Evolutionary conservation across 1,140 invertebrate species (phyloP), one percentile per base, ranked within the genome.

Genomic region (Drosophila repleta): DNA sequence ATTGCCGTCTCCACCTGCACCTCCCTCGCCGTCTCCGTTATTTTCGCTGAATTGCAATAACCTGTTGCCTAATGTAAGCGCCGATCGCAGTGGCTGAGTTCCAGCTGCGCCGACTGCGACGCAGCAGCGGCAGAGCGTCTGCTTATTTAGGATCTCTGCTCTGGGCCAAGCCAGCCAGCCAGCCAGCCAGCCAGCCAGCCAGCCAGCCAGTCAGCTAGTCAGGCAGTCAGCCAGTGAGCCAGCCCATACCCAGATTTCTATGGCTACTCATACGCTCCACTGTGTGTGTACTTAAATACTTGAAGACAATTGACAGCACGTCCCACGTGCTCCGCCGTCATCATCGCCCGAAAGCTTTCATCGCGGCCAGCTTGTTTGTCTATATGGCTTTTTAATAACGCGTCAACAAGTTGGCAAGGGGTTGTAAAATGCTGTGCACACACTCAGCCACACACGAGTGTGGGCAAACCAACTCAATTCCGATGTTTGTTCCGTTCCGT

Each of bases 1-100:
- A 69, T 81, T 85, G 81, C 80, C 74, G 76, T 68, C 51, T 35
- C 11, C 32, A 13, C 11, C 32, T 11, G 3, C 32, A 2, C 11
- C 32, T 35, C 32, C 32, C 10, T 10, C 11, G 0, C 32, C 32
- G 56, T 24, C 55, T 37, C 49, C 62, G 79, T 74, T 70, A 61
- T 71, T 87, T 85, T 85, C 74, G 83, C 83, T 71, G 83, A 87
- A 87, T 87, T 87, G 82, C 83, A 85, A 87, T 87, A 87, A 87
- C 83, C 83, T 87, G 83, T 87, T 87, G 82, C 82, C 83, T 79
- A 87, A 87, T 87, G 71, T 82, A 78, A 83, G 61, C 60, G 46
- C 53, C n/a, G 39, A 29, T 52, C 37, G 48, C 56, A 37, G 61
- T 46, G 37, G 61, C 68, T 48, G 69, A 52, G 63, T 66, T 71